phyloP scores from a whole-genome alignment of 2,113 vertebrate genomes.

The Galbula dea region DNA sequence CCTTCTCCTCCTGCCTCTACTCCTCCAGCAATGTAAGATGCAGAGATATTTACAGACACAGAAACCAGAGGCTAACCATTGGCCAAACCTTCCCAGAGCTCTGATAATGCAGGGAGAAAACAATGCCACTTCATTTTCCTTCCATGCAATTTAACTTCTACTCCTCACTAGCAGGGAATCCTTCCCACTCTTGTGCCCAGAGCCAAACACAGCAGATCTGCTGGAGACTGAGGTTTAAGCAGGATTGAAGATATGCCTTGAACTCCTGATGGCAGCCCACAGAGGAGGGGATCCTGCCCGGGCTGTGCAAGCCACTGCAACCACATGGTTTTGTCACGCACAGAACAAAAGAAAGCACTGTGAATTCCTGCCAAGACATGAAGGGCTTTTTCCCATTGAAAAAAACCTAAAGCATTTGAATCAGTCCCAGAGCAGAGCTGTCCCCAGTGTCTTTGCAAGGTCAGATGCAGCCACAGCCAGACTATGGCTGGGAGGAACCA shows the following conservation, averaged over 20 bases:
- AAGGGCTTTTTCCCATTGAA: neutral
- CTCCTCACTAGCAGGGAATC: neutral
- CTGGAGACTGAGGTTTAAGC: neutral
- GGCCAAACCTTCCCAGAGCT: neutral
- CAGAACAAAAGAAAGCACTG: neutral
- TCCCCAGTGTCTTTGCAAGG: neutral
- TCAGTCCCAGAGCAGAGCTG: neutral
- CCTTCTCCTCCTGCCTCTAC: neutral
- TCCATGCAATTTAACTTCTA: neutral
- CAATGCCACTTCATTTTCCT: neutral
- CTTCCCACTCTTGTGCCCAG: neutral
- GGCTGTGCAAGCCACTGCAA: neutral
- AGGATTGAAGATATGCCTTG: neutral
- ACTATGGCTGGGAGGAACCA: neutral
- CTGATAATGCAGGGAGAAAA: neutral
- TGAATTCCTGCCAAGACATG: neutral
- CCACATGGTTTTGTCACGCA: neutral
- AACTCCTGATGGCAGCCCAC: neutral
- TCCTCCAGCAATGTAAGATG: neutral
- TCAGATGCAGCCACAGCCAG: neutral
- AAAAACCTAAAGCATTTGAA: neutral
- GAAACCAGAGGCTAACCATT: fast-evolving
- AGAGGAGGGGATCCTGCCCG: neutral
- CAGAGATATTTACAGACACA: neutral
- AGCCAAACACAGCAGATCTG: neutral